Evolutionary conservation across 1,140 invertebrate species (phyloP), one percentile per base, ranked within the genome.

Genomic region (Ooceraea biroi): DNA sequence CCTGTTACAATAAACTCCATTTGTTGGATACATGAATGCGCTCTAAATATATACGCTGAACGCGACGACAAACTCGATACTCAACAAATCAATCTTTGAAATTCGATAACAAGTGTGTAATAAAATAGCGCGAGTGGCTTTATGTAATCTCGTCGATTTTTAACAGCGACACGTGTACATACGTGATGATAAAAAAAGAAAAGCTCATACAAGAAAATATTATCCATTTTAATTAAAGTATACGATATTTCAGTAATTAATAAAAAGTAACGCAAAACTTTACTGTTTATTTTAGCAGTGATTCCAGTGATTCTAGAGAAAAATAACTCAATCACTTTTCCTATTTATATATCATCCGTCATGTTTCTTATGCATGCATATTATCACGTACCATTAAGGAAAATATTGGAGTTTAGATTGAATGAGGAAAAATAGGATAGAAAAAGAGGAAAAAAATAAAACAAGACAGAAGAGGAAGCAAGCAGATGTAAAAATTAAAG

Each of bases 81-180:
- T 65, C 44, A 17, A 80, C 7, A 80, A 25, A 71, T 71, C 36
- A 57, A 80, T 80, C 36, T 80, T 71, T 80, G 50, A 80, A 80
- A 80, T 57, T 80, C 65, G 66, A 80, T 58, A 80, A 57, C 65
- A 22, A 58, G 25, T 7, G 36, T 46, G 12, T 58, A 30, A 80
- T 80, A 80, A 80, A 80, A 80, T 30, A 2, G 36, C 36, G 36
- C 12, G 25, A 27, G 11, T 8, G 4, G n/a, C 5, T 57, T 76
- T 27, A 36, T 19, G 19, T 57, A 68, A 69, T 78, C 50, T 46
- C n/a, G 12, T 25, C 46, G n/a, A 57, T 57, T 69, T 57, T 22
- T 19, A n/a, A 12, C 8, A 25, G 3, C 14, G 36, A 25, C 76
- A 78, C 76, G 76, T 55, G 76, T 60, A 17, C 8, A n/a, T n/a